phyloP scores from a whole-genome alignment of 2,888 invertebrate genomes.

The Halictus quadricinctus region DNA sequence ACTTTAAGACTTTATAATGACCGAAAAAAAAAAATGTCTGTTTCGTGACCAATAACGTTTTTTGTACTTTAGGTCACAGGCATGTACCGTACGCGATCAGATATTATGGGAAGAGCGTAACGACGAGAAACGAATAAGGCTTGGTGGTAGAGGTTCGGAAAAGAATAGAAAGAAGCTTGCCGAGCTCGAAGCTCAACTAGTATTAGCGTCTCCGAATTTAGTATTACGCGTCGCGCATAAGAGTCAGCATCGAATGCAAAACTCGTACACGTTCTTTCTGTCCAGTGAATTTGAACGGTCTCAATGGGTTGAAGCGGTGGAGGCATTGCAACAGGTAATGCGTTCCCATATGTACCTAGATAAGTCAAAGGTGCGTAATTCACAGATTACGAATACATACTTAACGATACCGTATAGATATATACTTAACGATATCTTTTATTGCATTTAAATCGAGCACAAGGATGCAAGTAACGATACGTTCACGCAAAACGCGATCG shows the following conservation, averaged over 20 bases:
- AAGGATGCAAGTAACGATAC: slow-evolving; percentile 44
- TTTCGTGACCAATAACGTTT: slow-evolving; percentile 12
- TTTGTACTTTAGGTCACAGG: slow-evolving; percentile 87
- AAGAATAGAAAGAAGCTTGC: slow-evolving; percentile 95
- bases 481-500: background rate
- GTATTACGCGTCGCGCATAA: slow-evolving; percentile 91
- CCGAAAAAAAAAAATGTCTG: background rate
- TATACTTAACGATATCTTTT: slow-evolving; percentile 33
- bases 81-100: slow-evolving; percentile 93
- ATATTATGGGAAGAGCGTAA: slow-evolving; percentile 90
- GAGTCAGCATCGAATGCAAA: slow-evolving; percentile 87
- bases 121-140: slow-evolving; percentile 85
- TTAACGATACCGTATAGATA: slow-evolving; percentile 38
- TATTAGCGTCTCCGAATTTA: slow-evolving; percentile 94
- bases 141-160: slow-evolving; percentile 87
- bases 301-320: slow-evolving; percentile 97
- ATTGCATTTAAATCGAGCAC: slow-evolving; percentile 42
- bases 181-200: slow-evolving; percentile 94
- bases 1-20: background rate
- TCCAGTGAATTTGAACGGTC: slow-evolving; percentile 97
- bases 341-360: slow-evolving; percentile 59
- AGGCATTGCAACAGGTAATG: slow-evolving; percentile 88
- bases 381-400: slow-evolving; percentile 45
- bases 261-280: slow-evolving; percentile 90
- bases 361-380: slow-evolving; percentile 62